phyloP scores from a whole-genome alignment of 2,113 vertebrate species.

The Antigone vipio region DNA sequence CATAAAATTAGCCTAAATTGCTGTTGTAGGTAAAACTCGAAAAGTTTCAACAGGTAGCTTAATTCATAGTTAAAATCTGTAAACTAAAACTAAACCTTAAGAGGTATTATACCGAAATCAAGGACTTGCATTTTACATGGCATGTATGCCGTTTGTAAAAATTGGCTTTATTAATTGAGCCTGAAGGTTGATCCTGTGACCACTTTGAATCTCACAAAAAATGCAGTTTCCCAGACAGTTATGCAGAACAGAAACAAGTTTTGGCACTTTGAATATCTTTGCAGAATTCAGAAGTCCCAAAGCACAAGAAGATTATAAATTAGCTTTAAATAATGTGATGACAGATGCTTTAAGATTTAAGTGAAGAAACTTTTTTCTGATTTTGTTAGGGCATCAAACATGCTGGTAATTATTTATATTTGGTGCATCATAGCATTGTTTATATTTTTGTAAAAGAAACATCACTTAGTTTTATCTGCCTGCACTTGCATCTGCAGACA shows the following conservation, averaged over 20 bases:
- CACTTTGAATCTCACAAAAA: neutral
- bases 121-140: neutral
- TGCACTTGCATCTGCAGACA: neutral
- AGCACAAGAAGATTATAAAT: neutral
- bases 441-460: neutral
- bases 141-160: neutral
- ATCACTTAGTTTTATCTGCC: neutral
- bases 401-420: neutral
- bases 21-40: neutral
- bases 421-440: neutral
- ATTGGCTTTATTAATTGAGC: neutral
- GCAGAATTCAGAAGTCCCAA: neutral
- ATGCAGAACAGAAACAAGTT: neutral
- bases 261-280: neutral
- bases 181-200: neutral
- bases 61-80: neutral
- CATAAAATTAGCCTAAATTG: neutral
- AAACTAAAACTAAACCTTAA: neutral
- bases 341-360: neutral
- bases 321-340: neutral
- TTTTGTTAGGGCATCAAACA: neutral
- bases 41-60: neutral
- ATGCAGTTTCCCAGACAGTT: neutral
- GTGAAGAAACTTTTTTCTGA: neutral
- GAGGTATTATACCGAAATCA: neutral